These are phyloP conservation scores for Holotrichia oblita DNA, from an alignment of 1,140 invertebrate species.

Conservation along the genomic window DNA sequence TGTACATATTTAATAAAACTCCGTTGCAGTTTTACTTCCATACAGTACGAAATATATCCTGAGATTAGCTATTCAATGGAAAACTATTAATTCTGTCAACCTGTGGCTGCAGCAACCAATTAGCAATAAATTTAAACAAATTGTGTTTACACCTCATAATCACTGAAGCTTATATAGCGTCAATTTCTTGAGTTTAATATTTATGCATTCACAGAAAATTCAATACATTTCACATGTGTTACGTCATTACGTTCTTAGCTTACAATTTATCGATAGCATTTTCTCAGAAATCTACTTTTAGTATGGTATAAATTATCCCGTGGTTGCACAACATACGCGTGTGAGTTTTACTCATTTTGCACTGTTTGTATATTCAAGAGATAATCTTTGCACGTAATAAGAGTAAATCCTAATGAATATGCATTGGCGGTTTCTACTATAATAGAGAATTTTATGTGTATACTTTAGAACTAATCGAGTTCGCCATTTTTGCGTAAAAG, in stretches of 20 bases:
- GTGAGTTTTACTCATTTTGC: background rate
- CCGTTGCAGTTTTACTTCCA: no score
- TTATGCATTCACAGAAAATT: no score
- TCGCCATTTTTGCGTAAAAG: background rate
- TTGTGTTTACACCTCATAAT: no score
- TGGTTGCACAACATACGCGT: background rate
- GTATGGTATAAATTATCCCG: background rate
- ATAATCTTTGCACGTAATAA: background rate
- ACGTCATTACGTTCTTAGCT: background rate
- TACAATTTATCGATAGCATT: background rate
- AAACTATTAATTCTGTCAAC: no score
- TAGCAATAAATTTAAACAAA: no score
- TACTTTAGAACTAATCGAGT: background rate
- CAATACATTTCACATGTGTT: background rate
- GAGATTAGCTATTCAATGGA: no score
- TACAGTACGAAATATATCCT: no score
- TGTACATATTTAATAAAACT: no score
- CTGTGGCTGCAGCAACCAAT: no score
- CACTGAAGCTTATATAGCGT: no score
- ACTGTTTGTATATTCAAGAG: background rate
- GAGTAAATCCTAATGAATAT: slow-evolving; percentile 38
- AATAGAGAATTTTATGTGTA: background rate
- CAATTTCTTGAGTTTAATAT: no score
- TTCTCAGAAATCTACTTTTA: background rate
- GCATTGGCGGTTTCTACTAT: background rate